Evolutionary conservation across 1,140 invertebrate species (phyloP).

Genomic region (Drosophila fuyamai): DNA sequence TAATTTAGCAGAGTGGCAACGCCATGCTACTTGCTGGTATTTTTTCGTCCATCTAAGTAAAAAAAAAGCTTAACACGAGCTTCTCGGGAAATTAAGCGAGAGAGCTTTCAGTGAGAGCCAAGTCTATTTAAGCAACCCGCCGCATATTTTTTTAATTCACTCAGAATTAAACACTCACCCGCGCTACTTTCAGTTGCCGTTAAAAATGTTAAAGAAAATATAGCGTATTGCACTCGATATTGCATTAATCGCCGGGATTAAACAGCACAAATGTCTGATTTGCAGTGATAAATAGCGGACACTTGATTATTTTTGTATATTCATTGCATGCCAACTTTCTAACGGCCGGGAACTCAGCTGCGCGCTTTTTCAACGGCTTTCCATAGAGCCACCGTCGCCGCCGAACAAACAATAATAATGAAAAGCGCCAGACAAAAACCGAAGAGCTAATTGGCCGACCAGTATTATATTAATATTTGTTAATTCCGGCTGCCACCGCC

Average conservation of each 20-base stretch:
- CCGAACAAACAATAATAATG: conserved; percentile 79
- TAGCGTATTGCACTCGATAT: conserved; percentile 7
- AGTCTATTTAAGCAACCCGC: conserved; percentile 29
- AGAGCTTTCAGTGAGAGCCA: conserved; percentile 15
- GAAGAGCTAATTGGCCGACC: conserved; percentile 57
- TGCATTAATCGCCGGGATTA: conserved; percentile 19
- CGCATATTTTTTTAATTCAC: conserved; percentile 16
- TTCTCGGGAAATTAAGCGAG: not conserved
- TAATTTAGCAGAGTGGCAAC: no score
- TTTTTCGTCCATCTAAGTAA: no score
- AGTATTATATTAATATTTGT: conserved; percentile 9
- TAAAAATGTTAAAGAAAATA: conserved; percentile 5
- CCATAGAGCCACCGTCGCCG: conserved; percentile 30
- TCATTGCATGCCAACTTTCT: conserved; percentile 26
- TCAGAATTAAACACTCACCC: conserved; percentile 4
- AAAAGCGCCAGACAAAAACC: conserved; percentile 72
- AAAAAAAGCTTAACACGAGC: no score
- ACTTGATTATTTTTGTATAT: not conserved
- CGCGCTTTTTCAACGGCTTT: conserved; percentile 30
- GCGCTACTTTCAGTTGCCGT: conserved; percentile 11
- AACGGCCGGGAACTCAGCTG: conserved; percentile 49
- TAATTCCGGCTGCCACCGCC: conserved; percentile 8
- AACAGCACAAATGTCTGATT: conserved; percentile 4
- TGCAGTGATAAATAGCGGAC: not conserved
- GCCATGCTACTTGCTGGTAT: no score